These are phyloP conservation scores for Poeciliopsis turrubarensis DNA, from an alignment of 2,113 vertebrate species.

Conservation along the genomic window DNA sequence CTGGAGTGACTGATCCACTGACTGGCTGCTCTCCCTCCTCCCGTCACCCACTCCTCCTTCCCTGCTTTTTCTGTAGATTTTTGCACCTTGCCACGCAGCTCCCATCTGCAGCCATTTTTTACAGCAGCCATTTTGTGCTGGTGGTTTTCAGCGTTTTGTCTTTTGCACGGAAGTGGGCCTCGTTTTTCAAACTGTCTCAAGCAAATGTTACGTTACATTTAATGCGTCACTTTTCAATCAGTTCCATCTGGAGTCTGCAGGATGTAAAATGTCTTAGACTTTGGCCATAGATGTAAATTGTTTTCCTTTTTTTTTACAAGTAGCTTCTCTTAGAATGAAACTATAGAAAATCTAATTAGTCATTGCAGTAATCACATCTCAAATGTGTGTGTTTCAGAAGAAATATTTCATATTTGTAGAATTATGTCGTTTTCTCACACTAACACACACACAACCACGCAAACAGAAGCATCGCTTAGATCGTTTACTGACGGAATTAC, in stretches of 20 bases:
- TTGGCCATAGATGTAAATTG: neutral
- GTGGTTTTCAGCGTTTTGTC: conserved; percentile 38
- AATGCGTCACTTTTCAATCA: neutral
- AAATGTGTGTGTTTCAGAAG: no score
- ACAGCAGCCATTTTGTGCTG: conserved; percentile 69
- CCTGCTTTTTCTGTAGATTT: conserved; percentile 51
- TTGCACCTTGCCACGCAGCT: conserved; percentile 49
- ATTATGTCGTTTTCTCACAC: no score
- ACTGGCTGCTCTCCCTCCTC: conserved; percentile 72
- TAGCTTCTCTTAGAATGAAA: neutral
- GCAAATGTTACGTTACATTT: neutral
- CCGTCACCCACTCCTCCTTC: conserved; percentile 55
- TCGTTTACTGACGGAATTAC: neutral
- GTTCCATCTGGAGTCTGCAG: no score
- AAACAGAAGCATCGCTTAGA: neutral
- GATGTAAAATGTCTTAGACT: neutral
- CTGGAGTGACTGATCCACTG: conserved; percentile 81
- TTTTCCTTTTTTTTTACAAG: neutral
- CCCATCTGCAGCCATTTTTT: conserved; percentile 68
- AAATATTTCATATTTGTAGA: no score
- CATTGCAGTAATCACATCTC: no score
- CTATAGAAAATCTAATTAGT: no score
- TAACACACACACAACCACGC: no score
- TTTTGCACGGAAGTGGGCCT: conserved; percentile 19
- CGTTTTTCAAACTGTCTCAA: neutral